Percentiles rank a stretch among this genome's conserved stretches.
Evolutionary conservation across 2,888 invertebrate genomes (phyloP).

Genomic region (Microctonus aethiopoides): DNA sequence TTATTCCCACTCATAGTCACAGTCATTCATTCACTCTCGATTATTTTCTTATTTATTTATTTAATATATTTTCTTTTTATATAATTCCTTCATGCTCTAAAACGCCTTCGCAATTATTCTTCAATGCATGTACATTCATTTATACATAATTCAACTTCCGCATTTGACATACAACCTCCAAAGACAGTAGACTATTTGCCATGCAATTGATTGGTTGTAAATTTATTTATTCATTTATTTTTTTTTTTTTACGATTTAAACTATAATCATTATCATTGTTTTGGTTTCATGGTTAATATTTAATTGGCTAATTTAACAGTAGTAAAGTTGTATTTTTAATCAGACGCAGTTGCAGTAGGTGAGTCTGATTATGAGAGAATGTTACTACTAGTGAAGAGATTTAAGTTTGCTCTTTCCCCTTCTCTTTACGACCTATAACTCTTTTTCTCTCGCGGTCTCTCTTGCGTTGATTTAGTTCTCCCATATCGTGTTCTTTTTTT

Average conservation of each 20-base stretch:
- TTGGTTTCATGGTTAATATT: neutral
- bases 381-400: too few species aligned
- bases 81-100: neutral
- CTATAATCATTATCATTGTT: neutral
- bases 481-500: neutral
- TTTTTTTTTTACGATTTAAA: slow-evolving; percentile 14
- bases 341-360: neutral
- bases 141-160: slow-evolving; percentile 13
- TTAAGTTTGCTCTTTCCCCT: neutral
- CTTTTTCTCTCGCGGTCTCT: neutral
- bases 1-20: neutral
- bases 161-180: slow-evolving; percentile 10
- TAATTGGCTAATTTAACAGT: neutral
- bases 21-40: neutral
- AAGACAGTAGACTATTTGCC: neutral
- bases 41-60: too few species aligned
- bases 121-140: neutral
- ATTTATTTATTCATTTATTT: neutral
- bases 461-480: too few species aligned
- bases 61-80: neutral
- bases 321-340: neutral
- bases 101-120: neutral
- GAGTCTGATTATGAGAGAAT: neutral
- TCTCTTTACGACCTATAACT: neutral
- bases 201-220: neutral